phyloP scores from a whole-genome alignment of 2,113 vertebrate species.

The Oryzias woworae region DNA sequence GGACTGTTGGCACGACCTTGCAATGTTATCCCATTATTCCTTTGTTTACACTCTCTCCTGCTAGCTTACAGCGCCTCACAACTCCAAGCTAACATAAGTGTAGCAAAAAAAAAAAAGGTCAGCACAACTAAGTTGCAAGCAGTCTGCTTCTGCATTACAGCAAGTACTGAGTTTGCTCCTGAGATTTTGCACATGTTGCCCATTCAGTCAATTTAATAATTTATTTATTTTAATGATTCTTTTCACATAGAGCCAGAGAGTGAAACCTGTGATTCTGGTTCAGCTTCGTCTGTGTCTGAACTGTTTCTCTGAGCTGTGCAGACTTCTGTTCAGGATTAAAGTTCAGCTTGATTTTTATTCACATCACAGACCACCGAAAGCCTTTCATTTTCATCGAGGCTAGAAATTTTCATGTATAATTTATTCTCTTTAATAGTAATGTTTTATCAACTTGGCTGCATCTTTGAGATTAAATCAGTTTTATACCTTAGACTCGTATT shows the following conservation, averaged over 20 bases:
- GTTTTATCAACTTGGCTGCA: constrained; percentile 1
- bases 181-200: constrained; percentile 34
- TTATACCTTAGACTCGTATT: neutral
- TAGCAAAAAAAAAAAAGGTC: neutral
- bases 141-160: constrained; percentile 26
- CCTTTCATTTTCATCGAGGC: constrained; percentile 22
- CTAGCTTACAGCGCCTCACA: no score
- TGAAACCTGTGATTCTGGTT: constrained; percentile 45
- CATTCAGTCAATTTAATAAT: constrained; percentile 3
- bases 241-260: constrained; percentile 29
- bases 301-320: constrained; percentile 25
- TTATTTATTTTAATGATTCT: constrained; percentile 32
- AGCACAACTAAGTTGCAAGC: constrained; percentile 41
- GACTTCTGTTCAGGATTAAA: constrained; percentile 27
- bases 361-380: constrained; percentile 16
- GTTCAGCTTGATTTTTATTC: constrained; percentile 23
- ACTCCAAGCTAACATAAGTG: no score
- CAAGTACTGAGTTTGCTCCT: constrained; percentile 29
- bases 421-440: constrained; percentile 13
- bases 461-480: neutral
- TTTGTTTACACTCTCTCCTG: no score
- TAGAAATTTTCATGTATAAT: constrained; percentile 30
- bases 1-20: no score
- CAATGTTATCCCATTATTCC: no score
- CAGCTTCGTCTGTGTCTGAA: constrained; percentile 31